phyloP scores from a whole-genome alignment of 2,888 invertebrate species.

The Galerucella nymphaeae region DNA sequence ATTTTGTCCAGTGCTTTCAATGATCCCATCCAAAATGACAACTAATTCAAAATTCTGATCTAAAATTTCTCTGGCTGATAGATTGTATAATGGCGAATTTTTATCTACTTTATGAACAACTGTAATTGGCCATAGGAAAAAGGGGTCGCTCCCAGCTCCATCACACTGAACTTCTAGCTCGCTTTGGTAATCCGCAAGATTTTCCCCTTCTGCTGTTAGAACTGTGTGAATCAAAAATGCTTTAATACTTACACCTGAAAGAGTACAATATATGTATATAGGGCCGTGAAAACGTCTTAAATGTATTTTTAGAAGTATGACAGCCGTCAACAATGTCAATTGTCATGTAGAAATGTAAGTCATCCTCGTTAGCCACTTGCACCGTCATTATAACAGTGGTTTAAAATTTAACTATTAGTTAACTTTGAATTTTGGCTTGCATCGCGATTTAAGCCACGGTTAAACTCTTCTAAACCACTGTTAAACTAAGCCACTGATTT shows the following conservation, averaged over 20 bases:
- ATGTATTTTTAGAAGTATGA: no score
- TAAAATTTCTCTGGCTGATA: conserved; percentile 89
- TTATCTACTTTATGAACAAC: conserved; percentile 90
- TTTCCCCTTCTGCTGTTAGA: conserved; percentile 83
- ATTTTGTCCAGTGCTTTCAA: conserved; percentile 85
- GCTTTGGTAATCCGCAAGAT: conserved; percentile 73
- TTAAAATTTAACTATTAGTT: no score
- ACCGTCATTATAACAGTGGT: no score
- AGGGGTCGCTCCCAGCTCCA: conserved; percentile 86
- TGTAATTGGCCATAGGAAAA: conserved; percentile 96
- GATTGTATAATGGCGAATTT: conserved; percentile 85
- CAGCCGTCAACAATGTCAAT: no score
- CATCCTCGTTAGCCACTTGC: no score
- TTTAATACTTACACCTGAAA: conserved; percentile 78
- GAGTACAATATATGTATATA: background rate
- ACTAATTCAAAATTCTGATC: conserved; percentile 83
- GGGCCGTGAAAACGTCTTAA: no score
- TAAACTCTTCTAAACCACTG: no score
- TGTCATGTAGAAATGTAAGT: no score
- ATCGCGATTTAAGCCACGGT: no score
- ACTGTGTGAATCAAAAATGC: conserved; percentile 81
- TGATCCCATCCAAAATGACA: conserved; percentile 88
- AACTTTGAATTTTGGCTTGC: no score
- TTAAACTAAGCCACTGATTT: no score
- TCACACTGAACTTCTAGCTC: conserved; percentile 75